These are phyloP conservation scores for Lophotriccus pileatus DNA, from an alignment of 2,797 vertebrate genomes.

Conservation along the genomic window DNA sequence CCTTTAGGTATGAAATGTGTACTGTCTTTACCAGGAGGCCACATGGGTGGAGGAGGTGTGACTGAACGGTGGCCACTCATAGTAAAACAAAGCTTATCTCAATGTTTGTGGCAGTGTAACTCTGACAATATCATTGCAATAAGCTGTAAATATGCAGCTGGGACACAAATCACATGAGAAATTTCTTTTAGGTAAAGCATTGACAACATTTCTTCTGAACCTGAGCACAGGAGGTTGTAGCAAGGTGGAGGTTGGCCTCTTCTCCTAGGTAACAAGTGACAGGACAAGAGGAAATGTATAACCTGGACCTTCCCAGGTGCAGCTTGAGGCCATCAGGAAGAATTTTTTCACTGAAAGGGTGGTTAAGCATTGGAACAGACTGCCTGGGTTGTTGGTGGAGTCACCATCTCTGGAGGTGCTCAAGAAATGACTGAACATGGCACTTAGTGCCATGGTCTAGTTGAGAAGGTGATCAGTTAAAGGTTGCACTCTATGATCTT, in stretches of 20 bases:
- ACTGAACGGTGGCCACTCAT: not conserved
- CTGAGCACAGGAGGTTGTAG: not conserved
- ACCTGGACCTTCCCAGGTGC: too few species aligned
- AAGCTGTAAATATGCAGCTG: not conserved
- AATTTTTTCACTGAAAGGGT: not conserved
- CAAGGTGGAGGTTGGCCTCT: not conserved
- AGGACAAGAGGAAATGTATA: not conserved
- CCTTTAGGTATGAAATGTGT: not conserved
- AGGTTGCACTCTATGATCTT: not conserved
- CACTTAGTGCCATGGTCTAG: not conserved
- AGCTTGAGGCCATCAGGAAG: not conserved
- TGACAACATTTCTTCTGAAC: not conserved
- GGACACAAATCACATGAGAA: not conserved
- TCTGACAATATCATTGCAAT: not conserved
- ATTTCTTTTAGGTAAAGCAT: not conserved
- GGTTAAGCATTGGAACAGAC: not conserved
- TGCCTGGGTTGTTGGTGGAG: not conserved
- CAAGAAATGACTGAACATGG: not conserved
- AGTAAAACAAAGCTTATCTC: not conserved
- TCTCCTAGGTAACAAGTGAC: not conserved
- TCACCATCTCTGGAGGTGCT: not conserved
- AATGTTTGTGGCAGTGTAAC: not conserved
- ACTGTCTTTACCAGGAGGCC: not conserved
- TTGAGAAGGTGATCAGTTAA: not conserved
- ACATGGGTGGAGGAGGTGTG: fast-evolving